phyloP scores from a whole-genome alignment of 2,888 invertebrate species.

The Plusia festucae region DNA sequence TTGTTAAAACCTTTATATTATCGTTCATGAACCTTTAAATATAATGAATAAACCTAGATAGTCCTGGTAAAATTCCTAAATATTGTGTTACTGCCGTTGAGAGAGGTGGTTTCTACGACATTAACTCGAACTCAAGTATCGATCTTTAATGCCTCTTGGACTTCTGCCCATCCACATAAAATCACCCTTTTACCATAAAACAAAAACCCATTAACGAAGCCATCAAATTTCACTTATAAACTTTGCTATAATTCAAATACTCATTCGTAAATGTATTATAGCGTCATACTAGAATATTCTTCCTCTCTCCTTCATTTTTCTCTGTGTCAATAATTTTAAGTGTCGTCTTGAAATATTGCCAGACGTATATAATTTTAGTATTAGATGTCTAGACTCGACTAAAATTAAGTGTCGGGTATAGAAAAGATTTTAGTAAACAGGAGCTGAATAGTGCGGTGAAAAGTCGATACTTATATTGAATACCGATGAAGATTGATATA shows the following conservation, averaged over 20 bases:
- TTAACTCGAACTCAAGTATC: slow-evolving; percentile 47
- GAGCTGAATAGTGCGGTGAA: slow-evolving; percentile 15
- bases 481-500: no score
- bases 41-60: not conserved
- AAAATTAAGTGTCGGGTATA: slow-evolving; percentile 48
- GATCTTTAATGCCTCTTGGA: slow-evolving; percentile 54
- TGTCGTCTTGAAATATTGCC: slow-evolving; percentile 58
- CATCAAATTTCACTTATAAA: slow-evolving; percentile 63
- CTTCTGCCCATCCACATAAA: slow-evolving; percentile 52
- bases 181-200: slow-evolving; percentile 59
- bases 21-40: not conserved
- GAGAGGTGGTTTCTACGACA: slow-evolving; percentile 35
- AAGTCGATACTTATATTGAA: slow-evolving; percentile 5
- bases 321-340: slow-evolving; percentile 54
- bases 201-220: slow-evolving; percentile 54
- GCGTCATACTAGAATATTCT: slow-evolving; percentile 24
- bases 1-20: no score
- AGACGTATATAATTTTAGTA: slow-evolving; percentile 53
- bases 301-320: slow-evolving; percentile 29
- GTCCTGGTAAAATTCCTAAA: not conserved
- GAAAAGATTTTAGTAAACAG: slow-evolving; percentile 44
- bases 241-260: slow-evolving; percentile 56
- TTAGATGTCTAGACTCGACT: slow-evolving; percentile 53
- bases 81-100: not conserved
- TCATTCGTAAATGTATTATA: slow-evolving; percentile 45